A percentile compares a stretch with the other conserved stretches of the same genome.
phyloP scores from a whole-genome alignment of 2,888 invertebrate species.

The Ectemnius continuus region DNA sequence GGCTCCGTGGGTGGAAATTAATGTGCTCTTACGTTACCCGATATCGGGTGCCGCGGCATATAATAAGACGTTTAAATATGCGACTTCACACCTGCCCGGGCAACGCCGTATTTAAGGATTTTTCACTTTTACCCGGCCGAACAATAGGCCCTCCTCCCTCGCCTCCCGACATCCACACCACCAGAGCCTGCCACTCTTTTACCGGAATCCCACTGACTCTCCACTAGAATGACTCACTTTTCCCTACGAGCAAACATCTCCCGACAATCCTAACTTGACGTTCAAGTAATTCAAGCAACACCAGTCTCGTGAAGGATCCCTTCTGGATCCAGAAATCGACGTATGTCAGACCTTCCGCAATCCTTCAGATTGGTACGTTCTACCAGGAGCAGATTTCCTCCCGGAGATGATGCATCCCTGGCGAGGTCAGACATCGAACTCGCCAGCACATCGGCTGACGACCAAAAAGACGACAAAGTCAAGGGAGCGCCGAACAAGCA shows the following conservation, averaged over 20 bases:
- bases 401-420: conserved; percentile 45
- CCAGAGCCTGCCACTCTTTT: conserved; percentile 31
- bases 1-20: conserved; percentile 60
- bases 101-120: conserved; percentile 44
- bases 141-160: conserved; percentile 52
- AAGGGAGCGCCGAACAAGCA: no score
- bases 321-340: no score
- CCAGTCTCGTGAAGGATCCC: no score
- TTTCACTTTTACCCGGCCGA: conserved; percentile 32
- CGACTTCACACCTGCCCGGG: conserved; percentile 56
- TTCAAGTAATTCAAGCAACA: no score
- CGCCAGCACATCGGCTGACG: conserved; percentile 37
- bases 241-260: no score
- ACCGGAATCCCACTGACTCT: no score
- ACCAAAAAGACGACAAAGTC: conserved; percentile 43
- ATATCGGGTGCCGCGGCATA: conserved; percentile 38
- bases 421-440: conserved; percentile 52
- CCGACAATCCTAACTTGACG: no score
- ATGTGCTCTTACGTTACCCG: conserved; percentile 55
- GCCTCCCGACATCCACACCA: conserved; percentile 50
- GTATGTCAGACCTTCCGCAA: no score
- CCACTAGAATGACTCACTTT: no score
- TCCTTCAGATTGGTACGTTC: no score
- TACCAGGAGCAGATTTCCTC: conserved; percentile 52
- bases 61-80: conserved; percentile 61